These are phyloP conservation scores for Spodoptera exigua DNA, from an alignment of 2,888 invertebrate species.

Conservation along the genomic window DNA sequence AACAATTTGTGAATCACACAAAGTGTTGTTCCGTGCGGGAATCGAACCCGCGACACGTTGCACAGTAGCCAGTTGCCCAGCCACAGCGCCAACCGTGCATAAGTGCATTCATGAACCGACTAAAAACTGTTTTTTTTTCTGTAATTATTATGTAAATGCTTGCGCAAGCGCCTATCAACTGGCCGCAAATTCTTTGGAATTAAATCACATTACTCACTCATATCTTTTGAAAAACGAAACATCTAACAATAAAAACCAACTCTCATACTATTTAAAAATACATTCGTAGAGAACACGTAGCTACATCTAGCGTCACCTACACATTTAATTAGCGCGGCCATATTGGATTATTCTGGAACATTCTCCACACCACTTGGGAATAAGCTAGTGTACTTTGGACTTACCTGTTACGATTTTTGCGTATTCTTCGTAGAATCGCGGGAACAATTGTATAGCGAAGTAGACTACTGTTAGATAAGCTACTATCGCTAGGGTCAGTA, in stretches of 20 bases:
- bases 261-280: neutral
- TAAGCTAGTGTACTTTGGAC: slow-evolving; percentile 77
- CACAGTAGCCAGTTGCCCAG: no score
- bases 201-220: no score
- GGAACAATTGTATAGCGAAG: slow-evolving; percentile 93
- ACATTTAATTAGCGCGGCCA: slow-evolving; percentile 27
- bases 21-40: no score
- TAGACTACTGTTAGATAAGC: slow-evolving; percentile 96
- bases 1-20: no score
- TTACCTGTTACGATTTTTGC: slow-evolving; percentile 87
- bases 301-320: slow-evolving; percentile 18
- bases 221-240: no score
- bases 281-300: slow-evolving; percentile 1
- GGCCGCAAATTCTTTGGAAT: no score
- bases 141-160: no score
- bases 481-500: slow-evolving; percentile 95
- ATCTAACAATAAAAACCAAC: slow-evolving; percentile 15
- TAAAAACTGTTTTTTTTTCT: no score
- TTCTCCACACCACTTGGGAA: slow-evolving; percentile 40
- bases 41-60: no score
- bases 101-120: no score
- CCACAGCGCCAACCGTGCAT: no score
- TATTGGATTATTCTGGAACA: slow-evolving; percentile 9
- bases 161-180: no score
- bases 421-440: slow-evolving; percentile 90